Conservation (phyloP, 2,888 invertebrate genomes). For the Limnephilus auricula region DNA sequence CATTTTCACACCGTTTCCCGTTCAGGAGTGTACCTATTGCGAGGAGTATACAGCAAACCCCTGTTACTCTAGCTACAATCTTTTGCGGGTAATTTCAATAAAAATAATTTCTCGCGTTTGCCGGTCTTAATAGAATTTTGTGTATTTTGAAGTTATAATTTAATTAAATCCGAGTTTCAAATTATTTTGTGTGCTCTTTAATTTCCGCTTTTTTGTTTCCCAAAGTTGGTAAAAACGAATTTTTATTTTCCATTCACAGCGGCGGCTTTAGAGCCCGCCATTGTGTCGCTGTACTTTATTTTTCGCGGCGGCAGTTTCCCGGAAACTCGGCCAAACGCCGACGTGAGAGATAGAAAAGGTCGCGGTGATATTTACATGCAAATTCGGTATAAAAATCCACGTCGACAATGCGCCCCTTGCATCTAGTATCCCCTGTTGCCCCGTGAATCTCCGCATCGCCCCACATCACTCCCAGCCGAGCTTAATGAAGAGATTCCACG, state of each 20-base stretch:
- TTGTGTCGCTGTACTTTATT: not conserved
- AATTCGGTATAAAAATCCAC: not conserved
- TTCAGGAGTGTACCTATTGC: not conserved
- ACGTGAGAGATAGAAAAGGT: not conserved
- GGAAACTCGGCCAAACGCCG: conserved; percentile 39
- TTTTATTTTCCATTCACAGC: not conserved
- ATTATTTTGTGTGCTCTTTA: conserved; percentile 10
- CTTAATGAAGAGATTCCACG: conserved; percentile 40
- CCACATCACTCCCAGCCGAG: not conserved
- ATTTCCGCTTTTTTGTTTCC: not conserved
- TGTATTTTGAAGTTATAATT: conserved; percentile 18
- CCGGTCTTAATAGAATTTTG: conserved; percentile 21
- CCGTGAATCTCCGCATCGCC: not conserved
- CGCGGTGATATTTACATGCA: conserved; percentile 36
- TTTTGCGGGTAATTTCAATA: not conserved
- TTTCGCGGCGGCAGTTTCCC: not conserved
- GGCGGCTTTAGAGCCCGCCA: conserved; percentile 8
- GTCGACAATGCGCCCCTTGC: not conserved
- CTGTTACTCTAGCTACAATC: not conserved
- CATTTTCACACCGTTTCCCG: not conserved
- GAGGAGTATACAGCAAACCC: not conserved
- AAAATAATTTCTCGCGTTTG: not conserved
- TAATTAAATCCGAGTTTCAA: conserved; percentile 7
- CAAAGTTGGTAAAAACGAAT: not conserved
- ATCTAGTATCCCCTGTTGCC: not conserved